These are phyloP conservation scores for Meiosimyza decipiens DNA, from an alignment of 2,888 invertebrate species.

Conservation along the genomic window DNA sequence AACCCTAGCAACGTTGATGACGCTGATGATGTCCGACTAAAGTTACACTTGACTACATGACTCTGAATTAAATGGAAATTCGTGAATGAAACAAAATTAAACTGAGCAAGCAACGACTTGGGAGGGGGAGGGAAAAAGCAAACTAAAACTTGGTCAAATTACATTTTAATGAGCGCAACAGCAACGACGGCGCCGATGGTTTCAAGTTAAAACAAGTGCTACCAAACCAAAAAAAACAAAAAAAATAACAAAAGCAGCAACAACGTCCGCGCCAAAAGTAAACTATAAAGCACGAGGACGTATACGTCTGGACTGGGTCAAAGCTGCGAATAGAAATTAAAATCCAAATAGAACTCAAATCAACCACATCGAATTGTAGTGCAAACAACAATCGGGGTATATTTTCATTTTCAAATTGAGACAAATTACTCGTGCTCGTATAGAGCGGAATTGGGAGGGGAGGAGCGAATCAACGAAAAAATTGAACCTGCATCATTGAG, in stretches of 20 bases:
- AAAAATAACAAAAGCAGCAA: not conserved
- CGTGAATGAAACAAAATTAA: constrained; percentile 19
- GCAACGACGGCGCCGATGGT: not conserved
- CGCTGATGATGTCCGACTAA: no score
- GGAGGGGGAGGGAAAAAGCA: not conserved
- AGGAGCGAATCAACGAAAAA: no score
- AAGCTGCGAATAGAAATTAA: not conserved
- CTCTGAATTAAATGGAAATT: constrained; percentile 19
- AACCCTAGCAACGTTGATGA: no score
- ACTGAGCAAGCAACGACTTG: not conserved
- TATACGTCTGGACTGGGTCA: constrained; percentile 19
- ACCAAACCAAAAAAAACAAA: not conserved
- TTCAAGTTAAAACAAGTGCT: not conserved
- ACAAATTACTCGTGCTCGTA: no score
- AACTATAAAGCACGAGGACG: constrained; percentile 16
- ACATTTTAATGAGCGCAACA: constrained; percentile 44
- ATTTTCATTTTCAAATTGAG: no score
- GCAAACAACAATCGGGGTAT: not conserved
- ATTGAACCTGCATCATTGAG: no score
- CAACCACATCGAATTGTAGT: constrained; percentile 7
- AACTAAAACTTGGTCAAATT: constrained; percentile 39
- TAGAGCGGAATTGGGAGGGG: no score
- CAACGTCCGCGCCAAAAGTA: not conserved
- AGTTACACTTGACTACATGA: no score
- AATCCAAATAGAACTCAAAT: not conserved